A percentile compares a stretch with the other conserved stretches of the same genome.
These are phyloP conservation scores for Idaea biselata DNA, from an alignment of 2,888 invertebrate genomes.

Conservation along the genomic window DNA sequence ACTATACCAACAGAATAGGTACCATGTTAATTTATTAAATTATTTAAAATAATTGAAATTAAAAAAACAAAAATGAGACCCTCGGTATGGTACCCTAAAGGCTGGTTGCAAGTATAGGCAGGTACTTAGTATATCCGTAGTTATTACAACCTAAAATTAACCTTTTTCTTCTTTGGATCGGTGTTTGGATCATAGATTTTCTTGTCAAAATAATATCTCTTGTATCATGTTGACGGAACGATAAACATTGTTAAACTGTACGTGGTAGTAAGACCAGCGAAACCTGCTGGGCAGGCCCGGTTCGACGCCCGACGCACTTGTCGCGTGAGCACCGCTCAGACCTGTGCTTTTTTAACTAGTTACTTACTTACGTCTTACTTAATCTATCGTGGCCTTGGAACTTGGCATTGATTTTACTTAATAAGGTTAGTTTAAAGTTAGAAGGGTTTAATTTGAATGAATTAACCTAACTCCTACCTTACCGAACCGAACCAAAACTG, in stretches of 20 bases:
- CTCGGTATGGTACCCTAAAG: no score
- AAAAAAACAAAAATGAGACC: no score
- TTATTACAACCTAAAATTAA: no score
- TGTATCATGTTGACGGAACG: slow-evolving; percentile 15
- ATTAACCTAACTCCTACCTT: not conserved
- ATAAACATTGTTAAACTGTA: slow-evolving; percentile 17
- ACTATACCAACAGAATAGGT: no score
- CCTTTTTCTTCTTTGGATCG: no score
- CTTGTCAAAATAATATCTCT: not conserved
- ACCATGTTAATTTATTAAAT: no score
- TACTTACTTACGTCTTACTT: slow-evolving; percentile 27
- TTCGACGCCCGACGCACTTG: slow-evolving; percentile 54
- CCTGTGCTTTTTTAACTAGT: slow-evolving; percentile 41
- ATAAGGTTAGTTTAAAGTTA: not conserved
- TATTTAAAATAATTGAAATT: no score
- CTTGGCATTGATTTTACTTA: slow-evolving; percentile 20
- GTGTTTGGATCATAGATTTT: no score
- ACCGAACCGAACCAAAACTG: no score
- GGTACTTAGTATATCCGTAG: no score
- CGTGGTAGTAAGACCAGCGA: slow-evolving; percentile 36
- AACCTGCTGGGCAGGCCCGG: slow-evolving; percentile 66
- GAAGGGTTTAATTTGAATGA: not conserved
- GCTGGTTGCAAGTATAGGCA: no score
- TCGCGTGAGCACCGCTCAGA: slow-evolving; percentile 34
- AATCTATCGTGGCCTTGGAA: slow-evolving; percentile 42